These are phyloP conservation scores for Toxotes lorentzi DNA, from an alignment of 2,797 vertebrate genomes.

Conservation along the genomic window DNA sequence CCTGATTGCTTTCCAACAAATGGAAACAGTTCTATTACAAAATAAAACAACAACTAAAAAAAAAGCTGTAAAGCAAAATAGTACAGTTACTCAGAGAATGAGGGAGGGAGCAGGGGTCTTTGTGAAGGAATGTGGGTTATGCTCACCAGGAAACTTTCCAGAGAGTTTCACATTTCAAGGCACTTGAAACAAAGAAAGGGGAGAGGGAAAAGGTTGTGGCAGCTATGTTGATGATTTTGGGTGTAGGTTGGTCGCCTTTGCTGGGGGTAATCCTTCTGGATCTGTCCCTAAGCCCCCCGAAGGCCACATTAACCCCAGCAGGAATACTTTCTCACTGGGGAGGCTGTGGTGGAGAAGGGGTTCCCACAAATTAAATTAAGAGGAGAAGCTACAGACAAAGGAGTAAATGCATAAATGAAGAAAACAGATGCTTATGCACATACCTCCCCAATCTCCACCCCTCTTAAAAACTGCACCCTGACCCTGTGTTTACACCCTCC, in stretches of 20 bases:
- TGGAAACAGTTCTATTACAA: not conserved
- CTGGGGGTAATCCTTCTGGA: conserved; percentile 78
- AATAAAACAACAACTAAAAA: not conserved
- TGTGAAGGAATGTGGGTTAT: conserved; percentile 79
- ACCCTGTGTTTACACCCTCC: conserved; percentile 71
- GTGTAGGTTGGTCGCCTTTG: conserved; percentile 56
- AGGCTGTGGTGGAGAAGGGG: conserved; percentile 75
- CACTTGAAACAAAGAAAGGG: conserved; percentile 61
- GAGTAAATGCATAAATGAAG: conserved; percentile 87
- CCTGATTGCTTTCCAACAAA: conserved; percentile 42
- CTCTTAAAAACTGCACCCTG: conserved; percentile 80
- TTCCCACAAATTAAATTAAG: conserved; percentile 89
- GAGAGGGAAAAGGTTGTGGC: conserved; percentile 54
- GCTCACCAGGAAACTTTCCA: conserved; percentile 69
- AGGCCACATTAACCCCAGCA: conserved; percentile 78
- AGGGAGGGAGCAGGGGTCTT: conserved; percentile 49
- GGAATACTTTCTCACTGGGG: conserved; percentile 79
- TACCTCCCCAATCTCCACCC: conserved; percentile 75
- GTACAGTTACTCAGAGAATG: conserved; percentile 25
- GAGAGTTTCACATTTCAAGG: conserved; percentile 80
- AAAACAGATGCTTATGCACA: conserved; percentile 90
- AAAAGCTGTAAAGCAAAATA: conserved; percentile 24
- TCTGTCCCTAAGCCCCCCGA: conserved; percentile 68
- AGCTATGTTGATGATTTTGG: conserved; percentile 69
- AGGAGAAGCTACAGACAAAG: conserved; percentile 78